These are phyloP conservation scores for Dicentrarchus labrax DNA, from an alignment of 2,113 vertebrate genomes.

Conservation along the genomic window DNA sequence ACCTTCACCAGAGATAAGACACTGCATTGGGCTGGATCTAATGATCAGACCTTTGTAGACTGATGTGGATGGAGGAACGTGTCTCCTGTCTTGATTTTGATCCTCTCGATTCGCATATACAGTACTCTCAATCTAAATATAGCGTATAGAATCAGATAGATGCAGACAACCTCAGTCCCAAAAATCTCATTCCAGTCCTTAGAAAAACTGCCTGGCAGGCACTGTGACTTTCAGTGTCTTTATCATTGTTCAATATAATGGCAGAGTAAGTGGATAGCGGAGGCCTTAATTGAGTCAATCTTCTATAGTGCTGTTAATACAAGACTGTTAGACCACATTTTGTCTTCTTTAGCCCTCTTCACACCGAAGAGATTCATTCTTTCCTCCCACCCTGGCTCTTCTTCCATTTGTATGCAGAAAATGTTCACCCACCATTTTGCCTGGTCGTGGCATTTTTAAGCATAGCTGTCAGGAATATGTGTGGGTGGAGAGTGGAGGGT, in stretches of 20 bases:
- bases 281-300: constrained; percentile 55
- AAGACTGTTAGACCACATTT: constrained; percentile 37
- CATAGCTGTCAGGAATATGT: constrained; percentile 14
- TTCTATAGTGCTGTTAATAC: constrained; percentile 40
- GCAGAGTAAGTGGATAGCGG: constrained; percentile 40
- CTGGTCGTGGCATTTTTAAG: constrained; percentile 18
- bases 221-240: constrained; percentile 31
- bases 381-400: neutral
- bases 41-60: constrained; percentile 39
- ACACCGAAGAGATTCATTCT: neutral
- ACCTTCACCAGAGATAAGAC: constrained; percentile 25
- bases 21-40: constrained; percentile 4
- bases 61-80: neutral
- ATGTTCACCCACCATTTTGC: constrained; percentile 28
- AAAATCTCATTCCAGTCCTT: constrained; percentile 22
- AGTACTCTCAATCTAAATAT: constrained; percentile 23
- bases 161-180: constrained; percentile 44
- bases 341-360: neutral
- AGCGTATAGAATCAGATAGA: constrained; percentile 37
- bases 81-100: constrained; percentile 11
- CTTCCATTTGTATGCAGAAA: constrained; percentile 29
- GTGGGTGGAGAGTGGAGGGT: constrained; percentile 11
- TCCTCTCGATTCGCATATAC: neutral
- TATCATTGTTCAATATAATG: constrained; percentile 62
- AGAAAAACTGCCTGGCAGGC: constrained; percentile 25